These are phyloP conservation scores for Gastracanthus pulcherrimus DNA, from an alignment of 2,888 invertebrate species.

Conservation along the genomic window DNA sequence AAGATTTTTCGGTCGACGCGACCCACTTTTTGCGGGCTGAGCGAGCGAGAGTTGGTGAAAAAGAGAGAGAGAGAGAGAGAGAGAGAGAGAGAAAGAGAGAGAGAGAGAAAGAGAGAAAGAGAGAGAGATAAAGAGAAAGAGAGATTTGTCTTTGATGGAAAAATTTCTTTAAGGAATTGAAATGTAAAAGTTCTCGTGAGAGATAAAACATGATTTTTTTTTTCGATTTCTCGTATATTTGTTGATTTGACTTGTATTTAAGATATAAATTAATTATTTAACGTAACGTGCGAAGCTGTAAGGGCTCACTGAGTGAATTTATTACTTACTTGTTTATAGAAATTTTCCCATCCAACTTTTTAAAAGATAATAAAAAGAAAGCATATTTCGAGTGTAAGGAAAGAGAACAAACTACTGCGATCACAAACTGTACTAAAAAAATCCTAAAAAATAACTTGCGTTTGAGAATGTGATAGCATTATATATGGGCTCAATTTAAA, in stretches of 20 bases:
- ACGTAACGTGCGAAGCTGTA: conserved; percentile 16
- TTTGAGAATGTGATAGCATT: conserved; percentile 57
- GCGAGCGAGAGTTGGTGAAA: conserved; percentile 4
- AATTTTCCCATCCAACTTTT: conserved; percentile 49
- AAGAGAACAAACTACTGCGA: conserved; percentile 47
- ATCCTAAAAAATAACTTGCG: conserved; percentile 48
- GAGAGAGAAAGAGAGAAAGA: conserved; percentile 7
- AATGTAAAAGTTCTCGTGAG: conserved; percentile 39
- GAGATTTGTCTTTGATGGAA: conserved; percentile 46
- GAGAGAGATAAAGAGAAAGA: conserved; percentile 25
- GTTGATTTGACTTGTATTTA: conserved; percentile 59
- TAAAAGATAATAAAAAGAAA: conserved; percentile 25
- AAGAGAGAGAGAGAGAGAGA: conserved; percentile 13
- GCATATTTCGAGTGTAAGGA: conserved; percentile 29
- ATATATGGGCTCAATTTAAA: conserved; percentile 53
- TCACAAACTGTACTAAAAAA: conserved; percentile 53
- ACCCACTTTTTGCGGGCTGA: conserved; percentile 34
- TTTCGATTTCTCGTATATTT: conserved; percentile 49
- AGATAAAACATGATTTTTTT: conserved; percentile 18
- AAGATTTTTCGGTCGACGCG: conserved; percentile 43
- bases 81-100: not conserved
- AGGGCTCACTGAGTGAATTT: conserved; percentile 16
- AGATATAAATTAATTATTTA: conserved; percentile 52
- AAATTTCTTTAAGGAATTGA: conserved; percentile 59
- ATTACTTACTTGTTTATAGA: conserved; percentile 32